Base-by-base conservation (phyloP, 2,797 vertebrate species). In the Varecia variegata region DNA sequence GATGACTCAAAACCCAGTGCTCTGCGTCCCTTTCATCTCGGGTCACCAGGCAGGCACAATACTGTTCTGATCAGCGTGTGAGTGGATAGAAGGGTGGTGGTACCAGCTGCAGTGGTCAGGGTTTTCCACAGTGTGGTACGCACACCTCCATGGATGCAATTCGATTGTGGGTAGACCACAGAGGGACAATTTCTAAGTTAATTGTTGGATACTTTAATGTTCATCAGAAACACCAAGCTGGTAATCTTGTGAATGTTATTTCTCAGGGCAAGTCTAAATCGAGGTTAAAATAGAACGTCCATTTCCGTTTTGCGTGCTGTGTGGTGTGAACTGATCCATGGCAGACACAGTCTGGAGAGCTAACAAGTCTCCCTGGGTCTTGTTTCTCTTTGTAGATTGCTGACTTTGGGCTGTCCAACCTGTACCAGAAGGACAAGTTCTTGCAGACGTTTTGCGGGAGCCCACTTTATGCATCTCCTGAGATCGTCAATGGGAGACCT, bases 401-500 rank as follows among this genome's bases (percentile, higher is more conserved):
- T 97, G 99, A 99, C 98, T 99, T 99, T 86, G 99, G 99, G 74
- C 99, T 99, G 95, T 99, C 99, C 97, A 99, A 99, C 98, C 99
- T 99, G 90, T 99, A 99, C 98, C 99, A 99, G 96, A 99, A 99
- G 97, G 99, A 99, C 98, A 99, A 99, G 97, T 99, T 99, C 98
- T 98, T 99, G 96, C 99, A 99, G 98, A 99, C 99, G 1, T 99
- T 99, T 98, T 99, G 99, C 43, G 99, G 99, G 86, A 99, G 99
- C 91, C 99, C 99, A 0, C 99, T 99, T 32, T 99, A 99, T 17
- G 99, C 99, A 43, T 99, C 99, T 83, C 99, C 99, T 35, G 99
- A 99, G 98, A 99, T 99, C 67, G 99, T 99, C 98, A 99, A 99
- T 89, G 99, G 99, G 97, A 99, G 99, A 98, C 99, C 99, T 15